These are phyloP conservation scores for Pseudorhiza aurosa DNA, from an alignment of 30 jellyfish, hydroid and myxozoan genomes.

Conservation along the genomic window DNA sequence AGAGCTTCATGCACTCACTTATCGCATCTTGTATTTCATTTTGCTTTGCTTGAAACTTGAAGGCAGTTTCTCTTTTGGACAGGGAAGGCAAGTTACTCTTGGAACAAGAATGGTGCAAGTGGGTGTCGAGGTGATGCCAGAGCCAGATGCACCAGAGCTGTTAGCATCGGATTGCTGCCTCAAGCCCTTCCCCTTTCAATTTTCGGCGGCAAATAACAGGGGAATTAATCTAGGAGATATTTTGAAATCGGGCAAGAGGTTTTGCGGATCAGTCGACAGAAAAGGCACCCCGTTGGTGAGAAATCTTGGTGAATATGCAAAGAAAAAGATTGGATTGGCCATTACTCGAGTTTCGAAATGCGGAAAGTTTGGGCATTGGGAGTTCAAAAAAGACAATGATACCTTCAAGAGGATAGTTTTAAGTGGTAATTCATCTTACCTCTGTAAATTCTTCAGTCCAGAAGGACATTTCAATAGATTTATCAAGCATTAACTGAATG, in stretches of 20 bases:
- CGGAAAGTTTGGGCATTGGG: conserved; percentile 38
- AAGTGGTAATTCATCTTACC: too few relatives aligned
- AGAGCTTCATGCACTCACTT: too few relatives aligned
- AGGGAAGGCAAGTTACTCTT: neutral
- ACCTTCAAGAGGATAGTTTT: neutral
- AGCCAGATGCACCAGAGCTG: conserved; percentile 50
- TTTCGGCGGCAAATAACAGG: neutral
- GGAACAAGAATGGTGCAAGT: conserved; percentile 5
- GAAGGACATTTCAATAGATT: too few relatives aligned
- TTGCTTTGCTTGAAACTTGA: neutral
- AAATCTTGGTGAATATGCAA: neutral
- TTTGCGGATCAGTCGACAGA: neutral
- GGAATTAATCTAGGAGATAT: conserved; percentile 15
- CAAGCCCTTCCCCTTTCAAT: conserved; percentile 32
- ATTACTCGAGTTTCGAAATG: conserved; percentile 1
- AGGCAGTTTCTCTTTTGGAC: neutral
- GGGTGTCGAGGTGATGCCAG: conserved; percentile 19
- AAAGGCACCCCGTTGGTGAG: neutral
- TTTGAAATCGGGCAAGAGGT: neutral
- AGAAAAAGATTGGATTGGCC: conserved; percentile 30
- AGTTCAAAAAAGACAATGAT: neutral
- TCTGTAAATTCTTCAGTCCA: too few relatives aligned
- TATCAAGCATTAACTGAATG: too few relatives aligned
- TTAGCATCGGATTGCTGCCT: conserved; percentile 21
- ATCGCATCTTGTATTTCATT: neutral